Conservation (phyloP, 2,888 invertebrate species). For the Metacarcinus magister region DNA sequence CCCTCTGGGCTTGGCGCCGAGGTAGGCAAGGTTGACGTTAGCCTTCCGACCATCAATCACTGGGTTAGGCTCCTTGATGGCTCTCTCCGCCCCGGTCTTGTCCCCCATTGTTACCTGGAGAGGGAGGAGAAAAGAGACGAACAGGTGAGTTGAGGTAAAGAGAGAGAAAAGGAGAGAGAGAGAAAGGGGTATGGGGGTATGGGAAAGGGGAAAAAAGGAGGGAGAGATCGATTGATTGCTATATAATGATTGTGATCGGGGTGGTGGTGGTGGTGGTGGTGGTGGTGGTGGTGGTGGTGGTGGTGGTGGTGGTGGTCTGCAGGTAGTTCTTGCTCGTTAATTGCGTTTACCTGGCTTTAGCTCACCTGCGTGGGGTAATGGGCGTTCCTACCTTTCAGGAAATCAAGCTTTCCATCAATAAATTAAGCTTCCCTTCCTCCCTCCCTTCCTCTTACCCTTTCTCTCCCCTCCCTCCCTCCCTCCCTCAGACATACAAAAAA, state of each 20-base stretch:
- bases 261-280: slow-evolving; percentile 20
- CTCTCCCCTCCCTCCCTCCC: neutral
- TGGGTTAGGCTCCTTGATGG: slow-evolving; percentile 98
- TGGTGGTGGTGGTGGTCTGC: slow-evolving; percentile 10
- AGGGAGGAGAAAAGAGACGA: neutral
- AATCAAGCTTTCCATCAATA: slow-evolving; percentile 1
- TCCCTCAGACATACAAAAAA: neutral
- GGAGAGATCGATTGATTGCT: neutral
- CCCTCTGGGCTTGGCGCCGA: slow-evolving; percentile 98
- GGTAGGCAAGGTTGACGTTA: slow-evolving; percentile 98
- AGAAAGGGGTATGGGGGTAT: neutral
- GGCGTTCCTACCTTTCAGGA: neutral
- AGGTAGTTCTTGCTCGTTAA: neutral
- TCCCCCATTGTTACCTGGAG: slow-evolving; percentile 98
- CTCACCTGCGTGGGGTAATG: neutral
- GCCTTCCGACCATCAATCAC: slow-evolving; percentile 99
- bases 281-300: slow-evolving; percentile 43
- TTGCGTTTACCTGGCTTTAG: neutral
- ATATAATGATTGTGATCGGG: neutral
- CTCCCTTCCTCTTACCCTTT: neutral
- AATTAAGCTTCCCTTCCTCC: neutral
- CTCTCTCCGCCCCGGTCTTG: slow-evolving; percentile 95
- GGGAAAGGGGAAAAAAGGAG: neutral
- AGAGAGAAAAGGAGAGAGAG: neutral
- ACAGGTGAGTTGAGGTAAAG: neutral